phyloP scores from a whole-genome alignment of 2,113 vertebrate species.

The Sterna hirundo region DNA sequence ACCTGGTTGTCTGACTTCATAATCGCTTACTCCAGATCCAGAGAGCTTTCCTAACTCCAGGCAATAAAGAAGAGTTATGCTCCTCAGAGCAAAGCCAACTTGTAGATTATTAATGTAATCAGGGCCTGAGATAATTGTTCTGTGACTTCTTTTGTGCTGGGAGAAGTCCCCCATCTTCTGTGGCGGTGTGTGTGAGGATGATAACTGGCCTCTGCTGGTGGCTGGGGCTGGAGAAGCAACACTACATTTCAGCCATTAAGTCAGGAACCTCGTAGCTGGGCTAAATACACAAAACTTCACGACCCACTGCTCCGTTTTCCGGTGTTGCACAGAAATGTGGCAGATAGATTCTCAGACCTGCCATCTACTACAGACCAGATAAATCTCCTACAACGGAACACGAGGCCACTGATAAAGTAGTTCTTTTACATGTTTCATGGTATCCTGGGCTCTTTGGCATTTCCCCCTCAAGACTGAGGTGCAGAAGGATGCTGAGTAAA shows the following conservation, averaged over 20 bases:
- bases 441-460: not conserved
- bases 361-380: not conserved
- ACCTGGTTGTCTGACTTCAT: not conserved
- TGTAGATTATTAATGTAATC: not conserved
- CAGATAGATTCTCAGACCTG: not conserved
- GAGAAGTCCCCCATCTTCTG: not conserved
- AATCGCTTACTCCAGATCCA: not conserved
- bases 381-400: not conserved
- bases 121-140: not conserved
- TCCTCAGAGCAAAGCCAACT: not conserved
- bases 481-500: not conserved
- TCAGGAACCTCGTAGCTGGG: not conserved
- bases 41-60: not conserved
- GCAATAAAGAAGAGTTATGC: not conserved
- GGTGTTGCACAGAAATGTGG: not conserved
- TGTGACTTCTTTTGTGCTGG: not conserved
- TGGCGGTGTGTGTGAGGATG: not conserved
- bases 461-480: not conserved
- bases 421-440: fast-evolving
- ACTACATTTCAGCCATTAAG: too few species aligned
- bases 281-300: not conserved
- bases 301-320: not conserved
- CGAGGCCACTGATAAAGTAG: not conserved
- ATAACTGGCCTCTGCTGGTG: not conserved
- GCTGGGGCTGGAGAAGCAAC: not conserved